These are phyloP conservation scores for Unio pictorum DNA, from an alignment of 2,888 invertebrate species.

Conservation along the genomic window DNA sequence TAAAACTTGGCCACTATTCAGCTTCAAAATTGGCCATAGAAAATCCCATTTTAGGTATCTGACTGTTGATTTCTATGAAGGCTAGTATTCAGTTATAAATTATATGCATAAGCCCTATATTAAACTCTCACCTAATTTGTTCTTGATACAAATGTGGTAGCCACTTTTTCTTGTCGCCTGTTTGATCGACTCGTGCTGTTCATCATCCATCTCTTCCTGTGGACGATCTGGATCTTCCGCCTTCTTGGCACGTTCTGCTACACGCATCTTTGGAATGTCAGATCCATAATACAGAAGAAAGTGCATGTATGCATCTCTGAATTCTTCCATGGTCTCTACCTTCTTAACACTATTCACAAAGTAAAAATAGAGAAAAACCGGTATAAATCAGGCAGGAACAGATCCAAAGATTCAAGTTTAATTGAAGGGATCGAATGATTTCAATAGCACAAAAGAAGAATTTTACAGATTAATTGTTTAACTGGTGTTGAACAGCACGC, in stretches of 20 bases:
- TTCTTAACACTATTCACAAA: slow-evolving; percentile 54
- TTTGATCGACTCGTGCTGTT: slow-evolving; percentile 77
- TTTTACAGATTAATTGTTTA: background rate
- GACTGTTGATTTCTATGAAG: too few relatives aligned
- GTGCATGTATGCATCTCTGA: slow-evolving; percentile 93
- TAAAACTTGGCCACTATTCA: too few relatives aligned
- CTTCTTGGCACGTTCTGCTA: slow-evolving; percentile 71
- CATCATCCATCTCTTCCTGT: slow-evolving; percentile 66
- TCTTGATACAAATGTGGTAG: slow-evolving; percentile 88
- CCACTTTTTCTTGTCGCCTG: slow-evolving; percentile 90
- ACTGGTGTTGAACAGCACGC: too few relatives aligned
- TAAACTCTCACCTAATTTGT: slow-evolving; percentile 78
- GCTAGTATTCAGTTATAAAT: background rate
- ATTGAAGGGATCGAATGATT: background rate
- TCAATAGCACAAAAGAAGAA: background rate
- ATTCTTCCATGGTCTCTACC: slow-evolving; percentile 81
- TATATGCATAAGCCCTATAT: background rate
- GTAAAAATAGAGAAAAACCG: background rate
- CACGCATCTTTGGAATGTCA: slow-evolving; percentile 74
- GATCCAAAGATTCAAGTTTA: background rate
- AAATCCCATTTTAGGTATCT: too few relatives aligned
- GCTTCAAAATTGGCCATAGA: too few relatives aligned
- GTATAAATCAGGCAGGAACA: background rate
- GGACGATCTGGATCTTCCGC: slow-evolving; percentile 46
- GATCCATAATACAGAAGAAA: slow-evolving; percentile 93